Base-by-base conservation (phyloP, 2,113 vertebrate species). In the Mesembrinibis cayennensis region DNA sequence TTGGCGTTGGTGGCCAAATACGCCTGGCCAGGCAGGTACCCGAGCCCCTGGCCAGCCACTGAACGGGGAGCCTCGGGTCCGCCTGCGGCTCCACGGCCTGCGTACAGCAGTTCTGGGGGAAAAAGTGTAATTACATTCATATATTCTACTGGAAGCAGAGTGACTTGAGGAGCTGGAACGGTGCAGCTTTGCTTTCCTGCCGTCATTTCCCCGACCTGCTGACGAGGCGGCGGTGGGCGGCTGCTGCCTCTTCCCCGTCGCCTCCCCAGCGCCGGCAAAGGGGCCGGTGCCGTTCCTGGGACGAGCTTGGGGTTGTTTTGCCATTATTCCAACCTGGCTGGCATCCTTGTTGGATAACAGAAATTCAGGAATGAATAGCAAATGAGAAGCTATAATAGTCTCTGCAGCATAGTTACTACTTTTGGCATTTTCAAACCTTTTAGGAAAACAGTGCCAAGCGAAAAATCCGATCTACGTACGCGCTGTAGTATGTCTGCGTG, bases 211-310 rank as follows among this genome's bases (percentile, higher is more conserved):
- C 66, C 15, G 85, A 50, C 30, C 82, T 66, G 69, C 36, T 42
- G 29, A 47, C 13, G 93, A 16, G 93, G 91, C 73, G 59, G 74
- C 23, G 32, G 80, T 40, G 40, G 70, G 70, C n/a, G 26, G 52
- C 88, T 83, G 52, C 70, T 47, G 80, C 89, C 82, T 70, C 90
- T 44, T 85, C 89, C 85, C 25, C 6, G 29, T 5, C 56, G 62
- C 90, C 77, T 42, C 79, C 92, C 88, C 90, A 49, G 69, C 50
- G 34, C 87, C 91, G 36, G 53, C 89, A 36, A 52, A 85, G 62
- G 71, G 77, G 13, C 52, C 42, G 14, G 71, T 26, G 69, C 29
- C 38, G 0, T 19, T 44, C 47, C 70, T 2, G 89, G 82, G 82
- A 66, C 90, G 55, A 30, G 38, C 67, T 32, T 11, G 77, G 87